phyloP scores from a whole-genome alignment of 2,113 vertebrate genomes.

The Spea bombifrons region DNA sequence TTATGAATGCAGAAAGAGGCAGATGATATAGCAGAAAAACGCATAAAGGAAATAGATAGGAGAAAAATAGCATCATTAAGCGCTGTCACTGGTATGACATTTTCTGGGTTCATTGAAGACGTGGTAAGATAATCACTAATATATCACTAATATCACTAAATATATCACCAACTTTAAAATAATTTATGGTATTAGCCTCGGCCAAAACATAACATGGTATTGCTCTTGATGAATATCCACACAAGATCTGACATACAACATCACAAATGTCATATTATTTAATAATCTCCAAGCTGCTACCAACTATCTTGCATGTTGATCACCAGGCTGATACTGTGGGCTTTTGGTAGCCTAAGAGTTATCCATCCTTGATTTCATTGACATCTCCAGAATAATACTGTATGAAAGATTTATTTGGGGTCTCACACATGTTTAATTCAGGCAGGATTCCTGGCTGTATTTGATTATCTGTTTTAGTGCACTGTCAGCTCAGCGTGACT shows the following conservation, averaged over 20 bases:
- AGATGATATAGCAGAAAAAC: too few species aligned
- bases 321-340: background rate
- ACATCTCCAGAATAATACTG: background rate
- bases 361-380: too few species aligned
- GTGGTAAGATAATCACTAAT: too few species aligned
- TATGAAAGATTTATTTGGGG: background rate
- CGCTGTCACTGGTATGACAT: too few species aligned
- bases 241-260: background rate
- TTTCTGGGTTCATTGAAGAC: too few species aligned
- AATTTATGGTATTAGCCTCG: background rate
- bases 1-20: too few species aligned
- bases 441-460: background rate
- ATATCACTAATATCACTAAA: too few species aligned
- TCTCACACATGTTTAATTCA: background rate
- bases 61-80: too few species aligned
- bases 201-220: background rate
- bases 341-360: background rate
- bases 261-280: background rate
- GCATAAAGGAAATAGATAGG: too few species aligned
- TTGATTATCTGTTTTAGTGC: slow-evolving; percentile 1
- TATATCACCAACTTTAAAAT: background rate
- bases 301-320: too few species aligned
- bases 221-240: background rate
- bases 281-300: background rate
- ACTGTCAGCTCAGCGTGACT: slow-evolving; percentile 4